These are phyloP conservation scores for Philereme transversata DNA, from an alignment of 2,888 invertebrate species.

Conservation along the genomic window DNA sequence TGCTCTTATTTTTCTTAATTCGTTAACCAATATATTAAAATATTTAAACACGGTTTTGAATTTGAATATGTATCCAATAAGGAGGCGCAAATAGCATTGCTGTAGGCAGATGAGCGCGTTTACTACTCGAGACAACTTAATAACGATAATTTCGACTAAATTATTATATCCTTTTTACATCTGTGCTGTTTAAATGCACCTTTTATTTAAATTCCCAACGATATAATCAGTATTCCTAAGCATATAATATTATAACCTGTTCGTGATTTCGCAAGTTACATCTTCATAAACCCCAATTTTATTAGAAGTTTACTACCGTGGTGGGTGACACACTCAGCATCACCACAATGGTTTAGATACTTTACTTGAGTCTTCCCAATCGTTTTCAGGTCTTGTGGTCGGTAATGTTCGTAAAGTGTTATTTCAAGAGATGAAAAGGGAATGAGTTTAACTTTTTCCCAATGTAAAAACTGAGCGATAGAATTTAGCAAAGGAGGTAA, in stretches of 20 bases:
- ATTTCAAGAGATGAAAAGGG: background rate
- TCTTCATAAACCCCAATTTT: conserved; percentile 29
- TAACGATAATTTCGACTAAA: conserved; percentile 34
- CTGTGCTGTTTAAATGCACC: conserved; percentile 10
- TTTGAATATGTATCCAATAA: conserved; percentile 31
- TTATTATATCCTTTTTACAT: conserved; percentile 27
- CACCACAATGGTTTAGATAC: conserved; percentile 1
- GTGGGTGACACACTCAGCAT: conserved; percentile 21
- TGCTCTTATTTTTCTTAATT: conserved; percentile 5
- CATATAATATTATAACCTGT: conserved; percentile 25
- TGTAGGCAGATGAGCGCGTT: conserved; percentile 34
- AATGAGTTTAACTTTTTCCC: background rate
- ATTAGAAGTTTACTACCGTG: conserved; percentile 14
- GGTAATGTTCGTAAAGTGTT: background rate
- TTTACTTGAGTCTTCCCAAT: conserved; percentile 1
- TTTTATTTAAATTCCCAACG: conserved; percentile 20
- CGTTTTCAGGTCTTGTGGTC: background rate
- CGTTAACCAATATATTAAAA: conserved; percentile 20
- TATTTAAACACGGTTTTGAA: conserved; percentile 24
- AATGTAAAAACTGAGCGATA: background rate
- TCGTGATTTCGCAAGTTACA: conserved; percentile 25
- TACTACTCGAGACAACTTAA: conserved; percentile 35
- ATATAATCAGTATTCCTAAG: conserved; percentile 20
- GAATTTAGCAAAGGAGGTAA: background rate
- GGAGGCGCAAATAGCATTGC: conserved; percentile 31